phyloP scores from a whole-genome alignment of 2,113 vertebrate genomes.

The Salvelinus fontinalis region DNA sequence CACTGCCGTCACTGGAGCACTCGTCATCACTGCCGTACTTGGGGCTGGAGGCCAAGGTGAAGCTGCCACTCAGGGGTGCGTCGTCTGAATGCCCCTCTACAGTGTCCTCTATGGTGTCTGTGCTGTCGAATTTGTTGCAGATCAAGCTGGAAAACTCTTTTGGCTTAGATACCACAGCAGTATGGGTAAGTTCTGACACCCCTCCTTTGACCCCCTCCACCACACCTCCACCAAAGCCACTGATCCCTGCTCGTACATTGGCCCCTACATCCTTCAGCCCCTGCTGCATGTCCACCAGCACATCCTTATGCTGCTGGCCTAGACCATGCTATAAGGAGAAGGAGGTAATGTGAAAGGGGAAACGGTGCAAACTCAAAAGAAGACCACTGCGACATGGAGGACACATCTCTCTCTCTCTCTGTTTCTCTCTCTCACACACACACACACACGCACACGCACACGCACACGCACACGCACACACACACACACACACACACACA shows the following conservation, averaged over 20 bases:
- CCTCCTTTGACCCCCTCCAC: slow-evolving; percentile 95
- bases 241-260: slow-evolving; percentile 95
- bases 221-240: slow-evolving; percentile 92
- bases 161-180: slow-evolving; percentile 92
- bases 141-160: slow-evolving; percentile 95
- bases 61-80: slow-evolving; percentile 87
- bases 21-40: slow-evolving; percentile 97
- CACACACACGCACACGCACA: no score
- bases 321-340: slow-evolving; percentile 81
- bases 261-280: slow-evolving; percentile 94
- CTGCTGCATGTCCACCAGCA: slow-evolving; percentile 97
- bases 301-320: slow-evolving; percentile 92
- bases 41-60: slow-evolving; percentile 93
- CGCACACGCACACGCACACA: no score
- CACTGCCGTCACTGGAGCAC: slow-evolving; percentile 94
- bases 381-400: neutral
- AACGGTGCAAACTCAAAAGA: neutral
- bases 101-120: slow-evolving; percentile 88
- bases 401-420: no score
- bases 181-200: slow-evolving; percentile 87
- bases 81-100: slow-evolving; percentile 81
- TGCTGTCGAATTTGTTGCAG: slow-evolving; percentile 96
- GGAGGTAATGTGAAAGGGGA: neutral
- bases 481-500: no score
- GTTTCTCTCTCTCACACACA: no score